Percentiles rank a stretch among this genome's conserved stretches.
Conservation (phyloP, 2,888 invertebrate genomes). For the Dimorphilus gyrociliatus region DNA sequence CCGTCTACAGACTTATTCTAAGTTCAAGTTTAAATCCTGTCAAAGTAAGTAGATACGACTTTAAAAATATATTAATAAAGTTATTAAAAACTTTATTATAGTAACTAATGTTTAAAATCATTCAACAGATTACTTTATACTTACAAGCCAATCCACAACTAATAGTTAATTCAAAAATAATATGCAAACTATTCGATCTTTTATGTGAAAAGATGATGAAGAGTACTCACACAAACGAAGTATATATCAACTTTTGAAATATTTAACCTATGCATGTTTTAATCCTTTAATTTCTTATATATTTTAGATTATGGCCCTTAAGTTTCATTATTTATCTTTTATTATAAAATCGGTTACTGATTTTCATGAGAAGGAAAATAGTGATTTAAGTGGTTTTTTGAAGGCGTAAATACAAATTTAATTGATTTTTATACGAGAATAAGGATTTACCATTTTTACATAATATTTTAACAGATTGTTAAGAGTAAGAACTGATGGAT, state of each 20-base stretch:
- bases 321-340: slow-evolving; percentile 26
- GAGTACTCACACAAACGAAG: slow-evolving; percentile 54
- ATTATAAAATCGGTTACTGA: slow-evolving; percentile 16
- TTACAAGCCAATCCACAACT: slow-evolving; percentile 56
- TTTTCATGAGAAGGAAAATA: slow-evolving; percentile 10
- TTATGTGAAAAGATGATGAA: slow-evolving; percentile 72
- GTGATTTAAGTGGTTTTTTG: slow-evolving; percentile 18
- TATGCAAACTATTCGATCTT: slow-evolving; percentile 58
- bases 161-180: slow-evolving; percentile 55
- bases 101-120: not conserved
- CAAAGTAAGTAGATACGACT: slow-evolving; percentile 16
- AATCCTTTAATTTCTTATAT: not conserved
- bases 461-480: slow-evolving; percentile 15
- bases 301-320: slow-evolving; percentile 21
- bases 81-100: slow-evolving; percentile 26
- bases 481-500: slow-evolving; percentile 40
- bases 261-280: too few species aligned
- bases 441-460: not conserved
- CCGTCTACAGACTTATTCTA: slow-evolving; percentile 67
- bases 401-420: slow-evolving; percentile 14
- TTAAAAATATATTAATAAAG: not conserved
- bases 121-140: slow-evolving; percentile 32
- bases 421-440: not conserved
- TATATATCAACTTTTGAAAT: too few species aligned
- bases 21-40: slow-evolving; percentile 45